A percentile compares a stretch with the other conserved stretches of the same genome.
Evolutionary conservation across 1,140 invertebrate species (phyloP).

Genomic region (Drosophila seguyi): DNA sequence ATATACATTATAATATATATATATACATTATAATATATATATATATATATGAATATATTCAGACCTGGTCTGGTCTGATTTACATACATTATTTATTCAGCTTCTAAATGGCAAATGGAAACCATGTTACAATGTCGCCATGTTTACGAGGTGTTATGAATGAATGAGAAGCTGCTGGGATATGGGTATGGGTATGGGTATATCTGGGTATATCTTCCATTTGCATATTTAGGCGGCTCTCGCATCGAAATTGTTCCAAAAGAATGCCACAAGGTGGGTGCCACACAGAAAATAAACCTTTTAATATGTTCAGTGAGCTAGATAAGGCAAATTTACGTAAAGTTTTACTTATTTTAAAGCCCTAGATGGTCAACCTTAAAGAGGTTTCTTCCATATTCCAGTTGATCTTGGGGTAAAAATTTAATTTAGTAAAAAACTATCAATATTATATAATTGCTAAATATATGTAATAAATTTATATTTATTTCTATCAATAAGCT

Average conservation of each 20-base stretch:
- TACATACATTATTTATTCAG: slow-evolving; percentile 68
- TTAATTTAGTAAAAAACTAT: background rate
- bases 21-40: too few relatives aligned
- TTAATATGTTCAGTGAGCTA: background rate
- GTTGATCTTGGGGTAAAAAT: background rate
- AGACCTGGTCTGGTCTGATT: slow-evolving; percentile 51
- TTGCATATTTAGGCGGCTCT: slow-evolving; percentile 37
- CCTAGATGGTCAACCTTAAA: background rate
- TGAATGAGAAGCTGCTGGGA: background rate
- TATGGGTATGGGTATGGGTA: slow-evolving; percentile 6
- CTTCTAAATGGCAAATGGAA: slow-evolving; percentile 71
- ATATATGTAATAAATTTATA: too few relatives aligned
- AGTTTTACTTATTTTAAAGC: background rate
- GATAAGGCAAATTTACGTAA: background rate
- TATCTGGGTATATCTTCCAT: slow-evolving; percentile 20
- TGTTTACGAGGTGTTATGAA: slow-evolving; percentile 49
- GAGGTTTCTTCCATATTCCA: background rate
- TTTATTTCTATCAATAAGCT: too few relatives aligned
- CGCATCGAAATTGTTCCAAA: background rate
- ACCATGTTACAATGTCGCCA: slow-evolving; percentile 30
- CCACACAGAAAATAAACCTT: background rate
- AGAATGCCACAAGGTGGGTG: slow-evolving; percentile 30
- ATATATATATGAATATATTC: too few relatives aligned
- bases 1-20: too few relatives aligned
- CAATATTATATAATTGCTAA: too few relatives aligned